These are phyloP conservation scores for Neofelis nebulosa DNA, from an alignment of 2,113 vertebrate genomes.

Conservation along the genomic window DNA sequence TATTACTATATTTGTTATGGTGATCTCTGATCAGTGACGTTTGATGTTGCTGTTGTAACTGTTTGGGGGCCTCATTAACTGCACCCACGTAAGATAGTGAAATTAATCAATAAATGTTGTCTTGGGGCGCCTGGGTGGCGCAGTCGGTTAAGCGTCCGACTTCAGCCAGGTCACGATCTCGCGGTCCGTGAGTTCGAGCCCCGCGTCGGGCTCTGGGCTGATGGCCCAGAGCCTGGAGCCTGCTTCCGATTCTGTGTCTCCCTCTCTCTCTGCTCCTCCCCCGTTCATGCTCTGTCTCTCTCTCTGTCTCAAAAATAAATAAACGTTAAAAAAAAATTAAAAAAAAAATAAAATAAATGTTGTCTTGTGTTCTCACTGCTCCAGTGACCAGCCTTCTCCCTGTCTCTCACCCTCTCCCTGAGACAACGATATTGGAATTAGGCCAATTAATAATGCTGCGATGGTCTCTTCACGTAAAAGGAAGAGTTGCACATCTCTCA, in stretches of 20 bases:
- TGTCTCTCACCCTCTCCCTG: not conserved
- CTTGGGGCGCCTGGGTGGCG: too few relatives aligned
- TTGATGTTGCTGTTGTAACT: not conserved
- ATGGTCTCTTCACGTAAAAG: not conserved
- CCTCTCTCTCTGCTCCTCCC: too few relatives aligned
- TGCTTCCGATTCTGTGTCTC: too few relatives aligned
- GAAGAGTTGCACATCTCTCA: not conserved
- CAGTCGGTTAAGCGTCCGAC: too few relatives aligned
- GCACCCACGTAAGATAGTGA: not conserved
- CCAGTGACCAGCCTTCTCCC: not conserved
- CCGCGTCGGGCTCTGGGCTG: too few relatives aligned
- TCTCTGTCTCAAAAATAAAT: too few relatives aligned
- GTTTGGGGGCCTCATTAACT: not conserved
- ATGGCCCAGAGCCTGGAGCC: too few relatives aligned
- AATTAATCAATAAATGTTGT: not conserved
- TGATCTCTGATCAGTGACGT: not conserved
- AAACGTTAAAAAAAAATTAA: too few relatives aligned
- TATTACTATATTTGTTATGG: not conserved
- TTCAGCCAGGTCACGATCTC: too few relatives aligned
- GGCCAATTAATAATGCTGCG: not conserved
- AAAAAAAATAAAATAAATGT: too few relatives aligned
- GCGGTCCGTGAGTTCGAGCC: too few relatives aligned
- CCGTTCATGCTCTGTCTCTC: too few relatives aligned
- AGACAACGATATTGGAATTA: not conserved
- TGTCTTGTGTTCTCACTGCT: not conserved